A percentile compares a stretch with the other conserved stretches of the same genome.
Conservation (phyloP, 2,113 vertebrate genomes). For the Sinocyclocheilus rhinocerous region DNA sequence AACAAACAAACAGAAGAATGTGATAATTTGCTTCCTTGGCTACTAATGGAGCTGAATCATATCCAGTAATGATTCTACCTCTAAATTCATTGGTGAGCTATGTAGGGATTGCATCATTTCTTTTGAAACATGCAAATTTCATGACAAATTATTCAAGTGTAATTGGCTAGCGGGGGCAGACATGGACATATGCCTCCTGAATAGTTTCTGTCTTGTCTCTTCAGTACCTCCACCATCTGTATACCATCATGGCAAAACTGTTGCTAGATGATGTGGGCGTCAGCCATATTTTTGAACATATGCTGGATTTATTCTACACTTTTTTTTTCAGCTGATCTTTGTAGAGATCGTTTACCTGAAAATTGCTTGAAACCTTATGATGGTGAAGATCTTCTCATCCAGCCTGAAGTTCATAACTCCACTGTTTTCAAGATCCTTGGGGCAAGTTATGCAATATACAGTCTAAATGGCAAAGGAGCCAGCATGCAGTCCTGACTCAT, state of each 20-base stretch:
- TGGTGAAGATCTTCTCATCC: not conserved
- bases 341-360: not conserved
- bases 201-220: not conserved
- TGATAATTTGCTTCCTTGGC: not conserved
- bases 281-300: not conserved
- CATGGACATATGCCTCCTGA: not conserved
- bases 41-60: slow-evolving; percentile 5
- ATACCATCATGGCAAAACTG: not conserved
- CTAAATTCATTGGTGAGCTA: not conserved
- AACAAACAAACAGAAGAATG: not conserved
- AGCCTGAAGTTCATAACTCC: not conserved
- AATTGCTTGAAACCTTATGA: not conserved
- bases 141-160: slow-evolving; percentile 9
- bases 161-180: not conserved
- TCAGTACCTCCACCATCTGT: not conserved
- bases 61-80: not conserved
- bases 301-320: not conserved
- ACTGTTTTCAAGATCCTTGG: too few species aligned
- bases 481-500: too few species aligned
- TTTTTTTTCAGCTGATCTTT: not conserved
- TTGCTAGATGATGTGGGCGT: slow-evolving; percentile 9
- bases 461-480: too few species aligned
- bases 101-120: not conserved
- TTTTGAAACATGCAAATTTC: slow-evolving; percentile 3
- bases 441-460: too few species aligned